Evolutionary conservation across 2,888 invertebrate genomes (phyloP).

Genomic region (Lepidocyrtinus sp.): DNA sequence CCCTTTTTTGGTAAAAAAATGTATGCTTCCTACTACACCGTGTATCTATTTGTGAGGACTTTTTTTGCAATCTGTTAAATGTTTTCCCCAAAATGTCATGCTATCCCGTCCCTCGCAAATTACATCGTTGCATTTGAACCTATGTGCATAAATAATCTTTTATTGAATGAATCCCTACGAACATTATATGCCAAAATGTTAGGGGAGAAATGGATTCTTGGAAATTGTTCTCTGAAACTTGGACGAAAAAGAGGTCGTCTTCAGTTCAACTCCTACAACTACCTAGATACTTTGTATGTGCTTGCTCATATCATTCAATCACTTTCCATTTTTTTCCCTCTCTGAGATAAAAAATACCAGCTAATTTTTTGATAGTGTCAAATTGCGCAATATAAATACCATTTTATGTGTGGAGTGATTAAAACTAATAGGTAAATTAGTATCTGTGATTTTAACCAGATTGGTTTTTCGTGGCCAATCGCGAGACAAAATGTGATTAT

Average conservation of each 20-base stretch:
- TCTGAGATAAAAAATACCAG: not conserved
- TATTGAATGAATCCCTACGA: not conserved
- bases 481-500: not conserved
- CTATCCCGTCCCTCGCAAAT: conserved; percentile 33
- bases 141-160: not conserved
- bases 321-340: conserved; percentile 1
- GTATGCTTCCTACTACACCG: conserved; percentile 18
- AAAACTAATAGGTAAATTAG: not conserved
- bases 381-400: not conserved
- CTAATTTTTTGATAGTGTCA: not conserved
- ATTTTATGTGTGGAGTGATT: not conserved
- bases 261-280: not conserved
- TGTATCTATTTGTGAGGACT: conserved; percentile 30
- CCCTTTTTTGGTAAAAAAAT: not conserved
- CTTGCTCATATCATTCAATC: conserved; percentile 3
- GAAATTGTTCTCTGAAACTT: conserved; percentile 24
- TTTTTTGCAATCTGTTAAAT: conserved; percentile 60
- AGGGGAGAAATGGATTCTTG: conserved; percentile 48
- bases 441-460: conserved; percentile 8
- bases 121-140: not conserved
- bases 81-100: conserved; percentile 54
- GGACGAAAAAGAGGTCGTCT: not conserved
- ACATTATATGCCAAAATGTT: conserved; percentile 19
- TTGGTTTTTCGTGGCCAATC: not conserved
- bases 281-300: not conserved